Base-by-base conservation (phyloP, 2,113 vertebrate genomes). In the Prinia subflava region DNA sequence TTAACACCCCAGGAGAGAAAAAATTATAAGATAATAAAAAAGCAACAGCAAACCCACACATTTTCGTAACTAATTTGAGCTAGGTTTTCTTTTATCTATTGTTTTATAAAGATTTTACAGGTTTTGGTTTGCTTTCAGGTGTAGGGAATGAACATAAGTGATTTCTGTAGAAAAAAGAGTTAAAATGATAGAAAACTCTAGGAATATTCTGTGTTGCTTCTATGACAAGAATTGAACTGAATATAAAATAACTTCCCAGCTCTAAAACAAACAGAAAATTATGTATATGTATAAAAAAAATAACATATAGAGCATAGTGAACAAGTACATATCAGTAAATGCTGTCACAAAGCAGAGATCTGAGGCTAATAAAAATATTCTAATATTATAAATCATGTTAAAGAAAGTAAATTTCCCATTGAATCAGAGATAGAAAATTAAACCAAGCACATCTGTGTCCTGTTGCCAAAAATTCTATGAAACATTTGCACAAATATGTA, bases 221-320 rank as follows among this genome's bases (percentile, higher is more conserved):
- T n/a, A 44, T 70, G 41, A 46, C 25, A 53, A 70, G 12, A 27
- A 46, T 14, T 84, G 31, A 87, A 57, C 8, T 28, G 25, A 74
- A 49, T 65, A 59, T n/a, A 37, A 69, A 94, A 20, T 70, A 83
- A 22, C 7, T 62, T 81, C 5, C 7, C 15, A 63, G 27, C 14
- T 71, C 56, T 63, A 64, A 74, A 81, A 7, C 9, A 60, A 83
- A 11, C 1, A 76, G 49, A 30, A 67, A 2, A 59, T 52, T 46
- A 9, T 49, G 23, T 24, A 49, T 49, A 49, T 49, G 23, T 49
- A 28, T 25, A 21, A 42, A 30, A 21, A 41, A 22, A 2, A 12
- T 63, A 70, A 13, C 1, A 3, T 41, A 23, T 15, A 77, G 5
- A 69, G 16, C 0, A 1, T 16, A 59, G 11, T 39, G 39, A 59